Evolutionary conservation across 2,888 invertebrate species (phyloP).

Genomic region (Polymixis flavicincta): DNA sequence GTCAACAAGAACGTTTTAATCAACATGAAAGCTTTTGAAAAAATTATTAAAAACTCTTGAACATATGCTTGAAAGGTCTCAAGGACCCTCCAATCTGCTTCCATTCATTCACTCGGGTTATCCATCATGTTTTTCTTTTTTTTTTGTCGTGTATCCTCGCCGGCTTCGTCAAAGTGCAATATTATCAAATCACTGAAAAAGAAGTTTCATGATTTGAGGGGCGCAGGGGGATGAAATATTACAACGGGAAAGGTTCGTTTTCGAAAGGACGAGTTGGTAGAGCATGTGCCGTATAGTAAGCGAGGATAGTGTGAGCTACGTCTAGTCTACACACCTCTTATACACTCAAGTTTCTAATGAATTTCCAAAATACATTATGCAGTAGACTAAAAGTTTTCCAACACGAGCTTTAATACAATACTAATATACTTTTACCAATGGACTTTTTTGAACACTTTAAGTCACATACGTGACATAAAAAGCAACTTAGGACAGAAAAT

Average conservation of each 20-base stretch:
- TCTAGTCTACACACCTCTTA: too few relatives aligned
- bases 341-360: too few relatives aligned
- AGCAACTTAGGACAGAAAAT: too few relatives aligned
- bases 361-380: too few relatives aligned
- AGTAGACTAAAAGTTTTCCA: too few relatives aligned
- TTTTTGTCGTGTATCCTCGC: constrained; percentile 74
- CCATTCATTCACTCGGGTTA: constrained; percentile 74
- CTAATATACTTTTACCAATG: too few relatives aligned
- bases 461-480: too few relatives aligned
- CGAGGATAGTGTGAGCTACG: constrained; percentile 54
- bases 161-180: constrained; percentile 88
- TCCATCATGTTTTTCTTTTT: constrained; percentile 85
- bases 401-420: too few relatives aligned
- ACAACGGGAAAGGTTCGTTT: constrained; percentile 85
- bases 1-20: constrained; percentile 73
- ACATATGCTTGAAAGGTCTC: constrained; percentile 59
- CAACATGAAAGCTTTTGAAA: constrained; percentile 75
- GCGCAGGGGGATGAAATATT: constrained; percentile 87
- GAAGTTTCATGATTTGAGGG: constrained; percentile 88
- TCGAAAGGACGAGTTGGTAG: constrained; percentile 74
- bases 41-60: constrained; percentile 44
- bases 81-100: constrained; percentile 67
- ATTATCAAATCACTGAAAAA: constrained; percentile 90
- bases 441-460: too few relatives aligned
- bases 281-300: constrained; percentile 62